These are phyloP conservation scores for Pelodiscus sinensis DNA, from an alignment of 2,113 vertebrate species.

Conservation along the genomic window DNA sequence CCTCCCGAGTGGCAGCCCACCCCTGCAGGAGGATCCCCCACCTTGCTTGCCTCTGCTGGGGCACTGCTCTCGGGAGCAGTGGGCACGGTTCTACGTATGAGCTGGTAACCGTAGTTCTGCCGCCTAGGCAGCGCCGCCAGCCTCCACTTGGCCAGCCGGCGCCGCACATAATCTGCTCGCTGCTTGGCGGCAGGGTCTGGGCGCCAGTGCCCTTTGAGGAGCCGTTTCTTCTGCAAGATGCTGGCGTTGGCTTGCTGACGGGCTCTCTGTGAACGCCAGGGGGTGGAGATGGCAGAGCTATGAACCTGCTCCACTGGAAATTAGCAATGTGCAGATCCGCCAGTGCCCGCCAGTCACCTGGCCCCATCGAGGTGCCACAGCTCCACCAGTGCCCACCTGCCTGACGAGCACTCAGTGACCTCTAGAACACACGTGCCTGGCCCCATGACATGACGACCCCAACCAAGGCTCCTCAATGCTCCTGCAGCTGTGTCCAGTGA, in stretches of 20 bases:
- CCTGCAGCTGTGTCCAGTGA: background rate
- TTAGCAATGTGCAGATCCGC: background rate
- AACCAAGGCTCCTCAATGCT: background rate
- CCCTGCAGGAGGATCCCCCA: background rate
- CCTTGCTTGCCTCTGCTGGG: background rate
- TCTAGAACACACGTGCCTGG: background rate
- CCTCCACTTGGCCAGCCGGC: rapidly evolving
- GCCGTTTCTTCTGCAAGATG: background rate
- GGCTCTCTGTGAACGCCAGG: conserved; percentile 4
- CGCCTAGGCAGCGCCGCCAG: background rate
- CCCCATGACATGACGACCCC: background rate
- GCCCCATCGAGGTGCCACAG: background rate
- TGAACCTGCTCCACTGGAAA: background rate
- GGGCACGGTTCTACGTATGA: background rate
- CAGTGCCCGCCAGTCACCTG: background rate
- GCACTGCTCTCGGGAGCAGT: background rate
- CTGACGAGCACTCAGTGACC: background rate
- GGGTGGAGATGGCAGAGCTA: conserved; percentile 22
- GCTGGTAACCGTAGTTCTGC: rapidly evolving
- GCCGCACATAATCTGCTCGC: rapidly evolving
- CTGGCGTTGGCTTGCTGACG: background rate
- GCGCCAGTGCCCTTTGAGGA: background rate
- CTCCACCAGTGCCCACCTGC: background rate
- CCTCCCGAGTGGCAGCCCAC: background rate
- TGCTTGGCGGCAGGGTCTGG: background rate